Evolutionary conservation across 1,140 invertebrate species (phyloP).

Genomic region (Telenomus remus): DNA sequence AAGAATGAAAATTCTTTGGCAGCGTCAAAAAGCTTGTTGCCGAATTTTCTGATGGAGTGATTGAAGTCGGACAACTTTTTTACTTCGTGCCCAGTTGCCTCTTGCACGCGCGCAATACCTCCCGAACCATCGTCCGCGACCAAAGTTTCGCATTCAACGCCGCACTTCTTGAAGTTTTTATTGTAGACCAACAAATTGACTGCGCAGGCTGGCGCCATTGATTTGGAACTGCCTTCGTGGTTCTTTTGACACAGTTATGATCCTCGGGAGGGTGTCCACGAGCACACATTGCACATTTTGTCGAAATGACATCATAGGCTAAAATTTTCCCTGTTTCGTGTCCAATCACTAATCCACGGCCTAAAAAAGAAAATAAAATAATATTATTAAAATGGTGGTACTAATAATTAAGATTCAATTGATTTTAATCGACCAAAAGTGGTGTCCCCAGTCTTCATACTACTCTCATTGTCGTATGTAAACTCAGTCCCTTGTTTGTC

Average conservation of each 20-base stretch:
- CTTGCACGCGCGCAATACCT: slow-evolving; percentile 12
- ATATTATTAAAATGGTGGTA: background rate
- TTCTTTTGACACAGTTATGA: slow-evolving; percentile 11
- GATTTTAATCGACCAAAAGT: too few relatives aligned
- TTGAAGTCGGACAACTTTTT: slow-evolving; percentile 14
- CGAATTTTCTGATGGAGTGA: slow-evolving; percentile 11
- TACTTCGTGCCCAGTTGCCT: background rate
- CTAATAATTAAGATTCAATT: background rate
- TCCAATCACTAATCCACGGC: slow-evolving; percentile 36
- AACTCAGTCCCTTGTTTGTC: slow-evolving; percentile 24
- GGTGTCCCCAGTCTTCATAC: background rate
- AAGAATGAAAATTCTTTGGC: slow-evolving; percentile 11
- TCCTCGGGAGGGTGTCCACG: background rate
- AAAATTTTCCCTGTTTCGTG: slow-evolving; percentile 31
- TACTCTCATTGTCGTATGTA: slow-evolving; percentile 25
- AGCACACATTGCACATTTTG: slow-evolving; percentile 22
- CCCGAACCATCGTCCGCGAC: slow-evolving; percentile 31
- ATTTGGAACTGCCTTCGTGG: slow-evolving; percentile 11
- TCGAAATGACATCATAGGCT: slow-evolving; percentile 18
- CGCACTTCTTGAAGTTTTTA: slow-evolving; percentile 18
- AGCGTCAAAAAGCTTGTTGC: background rate
- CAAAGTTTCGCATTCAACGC: slow-evolving; percentile 26
- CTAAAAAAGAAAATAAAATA: background rate
- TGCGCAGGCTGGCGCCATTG: slow-evolving; percentile 7
- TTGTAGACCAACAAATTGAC: slow-evolving; percentile 3